phyloP scores from a whole-genome alignment of 2,797 vertebrate genomes.

The Melanotaenia pygmaea region DNA sequence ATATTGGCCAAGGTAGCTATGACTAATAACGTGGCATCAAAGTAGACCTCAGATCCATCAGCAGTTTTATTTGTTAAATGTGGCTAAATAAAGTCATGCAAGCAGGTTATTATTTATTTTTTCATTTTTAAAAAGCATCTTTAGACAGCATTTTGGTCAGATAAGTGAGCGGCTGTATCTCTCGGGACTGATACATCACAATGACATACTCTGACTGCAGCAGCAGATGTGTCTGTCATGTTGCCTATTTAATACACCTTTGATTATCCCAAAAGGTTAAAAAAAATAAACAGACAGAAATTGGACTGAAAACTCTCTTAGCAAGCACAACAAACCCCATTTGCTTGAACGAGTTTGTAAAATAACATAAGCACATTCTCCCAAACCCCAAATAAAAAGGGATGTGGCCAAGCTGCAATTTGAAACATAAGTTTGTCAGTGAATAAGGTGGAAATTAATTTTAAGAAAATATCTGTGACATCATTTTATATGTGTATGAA shows the following conservation, averaged over 20 bases:
- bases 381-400: background rate
- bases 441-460: background rate
- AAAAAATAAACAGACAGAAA: conserved; percentile 44
- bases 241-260: conserved; percentile 24
- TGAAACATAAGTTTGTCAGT: background rate
- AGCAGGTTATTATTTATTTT: too few species aligned
- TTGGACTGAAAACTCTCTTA: conserved; percentile 22
- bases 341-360: conserved; percentile 46
- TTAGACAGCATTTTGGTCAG: background rate
- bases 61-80: background rate
- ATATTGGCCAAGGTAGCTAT: background rate
- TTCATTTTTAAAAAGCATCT: too few species aligned
- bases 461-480: too few species aligned
- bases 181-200: background rate
- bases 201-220: background rate
- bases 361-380: background rate
- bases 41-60: background rate
- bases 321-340: conserved; percentile 48
- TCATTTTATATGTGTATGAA: too few species aligned
- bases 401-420: background rate
- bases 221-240: background rate
- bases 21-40: background rate
- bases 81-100: background rate
- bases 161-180: background rate
- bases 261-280: background rate